Conservation (phyloP, 2,113 vertebrate genomes). For the Spilogale gracilis region DNA sequence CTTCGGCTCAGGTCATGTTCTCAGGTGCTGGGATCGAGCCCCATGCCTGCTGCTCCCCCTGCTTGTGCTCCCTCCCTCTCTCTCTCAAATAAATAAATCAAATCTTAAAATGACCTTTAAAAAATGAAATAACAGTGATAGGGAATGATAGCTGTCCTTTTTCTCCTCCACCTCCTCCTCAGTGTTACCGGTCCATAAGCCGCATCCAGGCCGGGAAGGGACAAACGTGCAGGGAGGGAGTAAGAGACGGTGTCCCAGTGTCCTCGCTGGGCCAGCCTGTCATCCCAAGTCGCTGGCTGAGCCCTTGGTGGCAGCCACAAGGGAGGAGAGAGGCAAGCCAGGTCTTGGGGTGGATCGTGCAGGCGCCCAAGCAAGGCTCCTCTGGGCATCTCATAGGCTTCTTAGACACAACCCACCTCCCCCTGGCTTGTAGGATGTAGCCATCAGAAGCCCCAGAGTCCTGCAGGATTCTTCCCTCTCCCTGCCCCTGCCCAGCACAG, state of each 20-base stretch:
- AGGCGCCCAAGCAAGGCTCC: background rate
- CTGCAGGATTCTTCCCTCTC: too few relatives aligned
- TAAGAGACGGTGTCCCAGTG: background rate
- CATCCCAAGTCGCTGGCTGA: background rate
- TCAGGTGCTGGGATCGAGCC: too few relatives aligned
- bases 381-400: background rate
- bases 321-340: background rate
- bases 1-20: too few relatives aligned
- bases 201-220: background rate
- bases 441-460: fast-evolving
- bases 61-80: too few relatives aligned
- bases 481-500: background rate
- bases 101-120: background rate
- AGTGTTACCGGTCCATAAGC: background rate
- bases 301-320: background rate
- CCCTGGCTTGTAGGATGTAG: too few relatives aligned
- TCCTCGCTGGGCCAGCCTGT: too few relatives aligned
- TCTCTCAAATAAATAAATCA: too few relatives aligned
- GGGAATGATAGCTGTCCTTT: background rate
- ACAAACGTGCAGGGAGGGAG: background rate
- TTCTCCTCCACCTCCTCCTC: background rate
- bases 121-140: background rate
- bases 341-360: fast-evolving
- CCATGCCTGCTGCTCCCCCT: too few relatives aligned
- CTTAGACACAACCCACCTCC: background rate